Conservation (phyloP, 2,797 vertebrate genomes). For the Gobionotothen gibberifrons region DNA sequence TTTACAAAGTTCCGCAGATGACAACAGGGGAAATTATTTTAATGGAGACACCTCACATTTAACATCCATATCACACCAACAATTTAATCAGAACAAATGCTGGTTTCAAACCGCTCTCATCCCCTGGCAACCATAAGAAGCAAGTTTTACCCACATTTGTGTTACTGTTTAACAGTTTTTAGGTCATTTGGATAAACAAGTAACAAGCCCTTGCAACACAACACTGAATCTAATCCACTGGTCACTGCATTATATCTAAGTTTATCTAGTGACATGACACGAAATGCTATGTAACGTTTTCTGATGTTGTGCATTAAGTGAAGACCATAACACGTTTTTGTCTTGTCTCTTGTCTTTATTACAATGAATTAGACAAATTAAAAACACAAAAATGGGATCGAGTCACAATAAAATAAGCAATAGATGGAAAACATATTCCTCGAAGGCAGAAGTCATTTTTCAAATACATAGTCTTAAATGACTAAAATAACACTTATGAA, state of each 20-base stretch:
- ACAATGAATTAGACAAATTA: constrained; percentile 20
- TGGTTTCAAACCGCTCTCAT: constrained; percentile 12
- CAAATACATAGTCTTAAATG: constrained; percentile 13
- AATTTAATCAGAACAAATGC: constrained; percentile 8
- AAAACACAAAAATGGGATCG: constrained; percentile 13
- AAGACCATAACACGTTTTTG: constrained; percentile 3
- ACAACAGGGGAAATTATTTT: constrained; percentile 17
- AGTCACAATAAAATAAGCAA: constrained; percentile 4
- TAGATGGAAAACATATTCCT: neutral
- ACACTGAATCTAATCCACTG: neutral
- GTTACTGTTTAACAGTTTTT: constrained; percentile 20
- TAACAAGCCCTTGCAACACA: neutral
- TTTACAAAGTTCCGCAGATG: constrained; percentile 14
- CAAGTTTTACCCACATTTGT: constrained; percentile 17
- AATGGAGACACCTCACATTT: constrained; percentile 5
- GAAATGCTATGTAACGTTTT: neutral
- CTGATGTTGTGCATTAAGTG: neutral
- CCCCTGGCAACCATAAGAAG: neutral
- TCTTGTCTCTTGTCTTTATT: constrained; percentile 46
- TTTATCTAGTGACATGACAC: neutral
- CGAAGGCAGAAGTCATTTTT: neutral
- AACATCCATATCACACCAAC: constrained; percentile 9
- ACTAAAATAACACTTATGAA: neutral
- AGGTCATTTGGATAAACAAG: neutral
- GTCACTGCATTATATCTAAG: neutral